Base-by-base conservation (phyloP, 1,140 invertebrate genomes). In the Neodiprion fabricii region DNA sequence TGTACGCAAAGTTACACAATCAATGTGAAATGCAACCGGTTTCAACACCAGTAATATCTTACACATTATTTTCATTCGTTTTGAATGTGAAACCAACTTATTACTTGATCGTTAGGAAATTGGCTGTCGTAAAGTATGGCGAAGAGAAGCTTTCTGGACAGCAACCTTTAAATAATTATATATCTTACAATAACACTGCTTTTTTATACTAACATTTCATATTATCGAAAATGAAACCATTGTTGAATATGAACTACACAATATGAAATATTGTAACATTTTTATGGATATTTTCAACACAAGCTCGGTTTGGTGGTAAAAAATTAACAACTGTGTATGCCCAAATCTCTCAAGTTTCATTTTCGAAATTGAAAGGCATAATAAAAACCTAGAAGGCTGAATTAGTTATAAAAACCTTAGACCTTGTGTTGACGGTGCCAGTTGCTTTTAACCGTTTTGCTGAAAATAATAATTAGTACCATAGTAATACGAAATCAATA, bases 401-500 rank as follows among this genome's bases (percentile, higher is more conserved):
- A 61, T 61, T 40, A 40, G 28, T 40, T 5, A 61, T 61, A 61
- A 61, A 61, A 61, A 61, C 53, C 53, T 61, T 17, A 61, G 67
- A 61, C 9, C 70, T 50, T 61, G 48, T 50, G 49, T 69, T 48
- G 70, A 11, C 40, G 69, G 47, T 47, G 61, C 47, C 48, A 12
- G 53, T 61, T 61, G 53, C 11, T 61, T 61, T 61, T 12, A 61
- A 61, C 11, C n/a, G 5, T 61, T 61, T 61, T 61, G 49, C 74
- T 75, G 74, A 72, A 75, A 75, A 1, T 67, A 50, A 67, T 75
- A 74, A 67, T 67, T 79, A 78, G 72, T 71, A 78, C 69, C 77
- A 79, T 80, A 76, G 81, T 81, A 79, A 78, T 73, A 48, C 69
- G 77, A 85, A 86, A 86, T 78, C 84, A 85, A 85, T 84, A 85